Base-by-base conservation (phyloP, 37 sponge, comb jelly and placozoan species). In the Halichondria panicea region DNA sequence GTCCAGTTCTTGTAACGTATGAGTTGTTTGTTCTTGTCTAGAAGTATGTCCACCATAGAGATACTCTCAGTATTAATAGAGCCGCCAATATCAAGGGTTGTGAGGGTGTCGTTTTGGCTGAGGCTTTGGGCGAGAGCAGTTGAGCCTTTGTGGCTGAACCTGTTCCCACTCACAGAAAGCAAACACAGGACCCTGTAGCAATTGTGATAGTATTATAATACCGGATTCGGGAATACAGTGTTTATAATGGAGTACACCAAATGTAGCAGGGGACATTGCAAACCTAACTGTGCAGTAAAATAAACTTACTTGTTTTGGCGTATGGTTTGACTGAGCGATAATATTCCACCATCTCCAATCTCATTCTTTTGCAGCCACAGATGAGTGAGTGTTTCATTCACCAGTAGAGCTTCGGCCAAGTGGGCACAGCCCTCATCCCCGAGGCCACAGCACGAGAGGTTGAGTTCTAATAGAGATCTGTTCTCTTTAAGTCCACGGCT, bases 391-490 rank as follows among this genome's bases (percentile, higher is more conserved):
- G 45, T 65, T 3, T 15, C 42, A 65, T 63, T 74, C 24, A 21
- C 24, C 19, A 7, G 11, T 28, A 82, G 66, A 61, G 72, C 48
- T 1, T 66, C 83, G 39, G 83, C 83, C 42, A 82, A 9, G 45
- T 74, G 56, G 0, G 57, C 68, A 48, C 73, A 74, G 0, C 83
- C 83, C 38, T 72, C 83, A 19, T 82, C 83, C 6, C 67, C 54
- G 19, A 82, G 43, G 21, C 71, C 83, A 74, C 83, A 82, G 34
- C 30, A 30, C 32, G 83, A 73, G 18, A 82, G 58, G 53, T 81
- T 19, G 19, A 81, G 34, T 25, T 18, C 46, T 2, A 4, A 4
- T 3, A 82, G 67, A 2, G 55, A 12, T 19, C 38, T 33, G 68
- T 72, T 82, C 43, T 39, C 19, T 43, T 55, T 64, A 44, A 82